Evolutionary conservation across 2,888 invertebrate genomes (phyloP), one percentile per base, ranked within the genome.

Genomic region (Heliconius ismenius): DNA sequence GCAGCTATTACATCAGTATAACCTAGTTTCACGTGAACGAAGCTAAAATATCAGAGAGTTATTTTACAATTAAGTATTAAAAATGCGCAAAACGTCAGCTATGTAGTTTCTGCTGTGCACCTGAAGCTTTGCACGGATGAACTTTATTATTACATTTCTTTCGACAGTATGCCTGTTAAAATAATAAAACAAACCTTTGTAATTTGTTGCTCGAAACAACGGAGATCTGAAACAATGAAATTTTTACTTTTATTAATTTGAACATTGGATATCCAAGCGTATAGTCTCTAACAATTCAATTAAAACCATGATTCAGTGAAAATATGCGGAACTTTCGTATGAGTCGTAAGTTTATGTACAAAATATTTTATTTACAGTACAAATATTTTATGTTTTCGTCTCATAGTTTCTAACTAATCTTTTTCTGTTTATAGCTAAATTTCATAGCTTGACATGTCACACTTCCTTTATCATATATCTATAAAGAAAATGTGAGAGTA

Each of bases 1-100:
- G 83, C 85, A 83, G 84, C 86, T 91, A 90, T 90, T 80, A 80
- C 75, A 76, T 87, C 86, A 83, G 85, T 86, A 86, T 89, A 90
- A 89, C 89, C 89, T 85, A 91, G 89, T 90, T 91, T 82, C 83
- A 83, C 79, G 83, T 83, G 84, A 89, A 86, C 86, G 84, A 83
- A 81, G 84, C 84, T 86, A 86, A 87, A 89, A 85, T 86, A 83
- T 83, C 83, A 80, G 83, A 83, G 81, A 86, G 82, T 86, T 79
- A 80, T 83, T 85, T 86, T 85, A 83, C 83, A 86, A 87, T 85
- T 82, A 84, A 84, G 79, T 82, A 81, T 65, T 76, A 63, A 76
- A 78, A 78, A 74, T 78, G 73, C 60, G 54, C 74, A 68, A 64
- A 49, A 18, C 73, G 76, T 65, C 62, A 74, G 76, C 76, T 72